Base-by-base conservation (phyloP, 2,113 vertebrate genomes). In the Cacatua alba region DNA sequence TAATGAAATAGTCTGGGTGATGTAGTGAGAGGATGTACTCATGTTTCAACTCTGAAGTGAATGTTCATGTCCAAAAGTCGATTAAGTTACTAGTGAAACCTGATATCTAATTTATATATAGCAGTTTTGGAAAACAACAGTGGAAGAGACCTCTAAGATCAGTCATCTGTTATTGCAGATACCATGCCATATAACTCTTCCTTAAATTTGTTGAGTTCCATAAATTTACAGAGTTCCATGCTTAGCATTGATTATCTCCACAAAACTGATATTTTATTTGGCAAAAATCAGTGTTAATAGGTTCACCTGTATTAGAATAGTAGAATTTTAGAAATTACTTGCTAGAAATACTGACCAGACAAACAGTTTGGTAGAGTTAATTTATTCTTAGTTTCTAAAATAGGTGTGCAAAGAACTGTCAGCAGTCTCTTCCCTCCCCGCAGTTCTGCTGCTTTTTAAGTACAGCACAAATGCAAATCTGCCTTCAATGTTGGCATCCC, bases 361-460 rank as follows among this genome's bases (percentile, higher is more conserved):
- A 60, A 83, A 81, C 29, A 63, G 35, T 81, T 88, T 74, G 29
- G 33, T 49, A 18, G 31, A 69, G 31, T 77, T 83, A 77, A 70
- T 86, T 86, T 4, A 18, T 65, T 93, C n/a, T 21, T 80, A 35
- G 37, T 81, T 90, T 86, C 64, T 63, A 68, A 94, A 88, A 64
- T 62, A 94, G 85, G 49, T 24, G 15, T 80, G 44, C 11, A 49
- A 79, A 82, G 62, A 85, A 46, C 49, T 91, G 79, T 46, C 43
- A 67, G 31, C 21, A 51, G 41, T 59, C 35, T 82, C 57, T 43
- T 64, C 62, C 46, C 20, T 82, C 48, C 44, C 64, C 4, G 10
- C 57, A 86, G 24, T 91, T 88, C 48, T 96, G 23, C 70, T 83
- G n/a, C 71, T 44, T 79, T 95, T 75, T 51, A 94, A 84, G 80